These are phyloP conservation scores for Sebastiscus tertius DNA, from an alignment of 2,797 vertebrate genomes.

Conservation along the genomic window DNA sequence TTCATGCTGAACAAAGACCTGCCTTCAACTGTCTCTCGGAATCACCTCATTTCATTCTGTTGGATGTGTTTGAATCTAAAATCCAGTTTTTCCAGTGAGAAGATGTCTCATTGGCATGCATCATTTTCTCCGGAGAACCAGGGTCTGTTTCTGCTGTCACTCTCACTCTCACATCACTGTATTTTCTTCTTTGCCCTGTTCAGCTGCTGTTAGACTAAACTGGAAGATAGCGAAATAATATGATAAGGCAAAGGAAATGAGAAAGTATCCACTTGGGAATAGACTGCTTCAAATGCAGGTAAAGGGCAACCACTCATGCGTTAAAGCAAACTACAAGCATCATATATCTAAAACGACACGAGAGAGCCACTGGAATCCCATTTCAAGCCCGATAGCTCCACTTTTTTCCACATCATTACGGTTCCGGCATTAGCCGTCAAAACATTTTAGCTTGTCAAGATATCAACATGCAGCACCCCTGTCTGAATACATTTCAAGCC, in stretches of 20 bases:
- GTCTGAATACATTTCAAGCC: constrained; percentile 64
- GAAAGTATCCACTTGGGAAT: constrained; percentile 10
- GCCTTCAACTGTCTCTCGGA: not conserved
- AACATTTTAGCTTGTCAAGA: constrained; percentile 56
- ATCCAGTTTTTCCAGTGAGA: not conserved
- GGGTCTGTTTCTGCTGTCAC: constrained; percentile 32
- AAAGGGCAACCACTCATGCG: constrained; percentile 7
- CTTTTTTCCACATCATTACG: constrained; percentile 59
- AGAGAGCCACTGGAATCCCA: constrained; percentile 29
- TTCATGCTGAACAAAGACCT: constrained; percentile 11
- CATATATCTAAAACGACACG: constrained; percentile 13
- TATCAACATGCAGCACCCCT: constrained; percentile 35
- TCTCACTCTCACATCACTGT: constrained; percentile 3
- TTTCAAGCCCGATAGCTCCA: constrained; percentile 35
- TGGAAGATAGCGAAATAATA: constrained; percentile 19
- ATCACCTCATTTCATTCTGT: not conserved
- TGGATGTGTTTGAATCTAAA: constrained; percentile 18
- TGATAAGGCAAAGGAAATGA: constrained; percentile 5
- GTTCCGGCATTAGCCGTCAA: constrained; percentile 38
- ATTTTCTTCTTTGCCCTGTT: not conserved
- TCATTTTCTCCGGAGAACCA: constrained; percentile 14
- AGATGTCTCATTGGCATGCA: constrained; percentile 24
- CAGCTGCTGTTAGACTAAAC: constrained; percentile 3
- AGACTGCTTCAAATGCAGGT: constrained; percentile 14
- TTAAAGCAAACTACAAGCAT: constrained; percentile 18